Conservation (phyloP, 2,888 invertebrate genomes). For the Lasioglossum pauxillum region DNA sequence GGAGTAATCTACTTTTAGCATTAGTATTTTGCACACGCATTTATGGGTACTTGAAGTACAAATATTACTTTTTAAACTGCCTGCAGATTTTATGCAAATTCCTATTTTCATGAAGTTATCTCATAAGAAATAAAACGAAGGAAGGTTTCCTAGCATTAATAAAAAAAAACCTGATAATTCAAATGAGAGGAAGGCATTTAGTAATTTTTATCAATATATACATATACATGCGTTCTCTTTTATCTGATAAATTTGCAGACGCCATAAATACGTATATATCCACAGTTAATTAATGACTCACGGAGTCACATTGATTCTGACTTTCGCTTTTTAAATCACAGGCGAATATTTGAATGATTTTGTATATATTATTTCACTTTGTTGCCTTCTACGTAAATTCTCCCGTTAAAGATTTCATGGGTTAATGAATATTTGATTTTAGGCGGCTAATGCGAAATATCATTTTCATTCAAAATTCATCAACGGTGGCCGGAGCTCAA, state of each 20-base stretch:
- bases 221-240: background rate
- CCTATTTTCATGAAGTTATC: too few relatives aligned
- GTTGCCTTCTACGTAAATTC: background rate
- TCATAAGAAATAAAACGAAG: too few relatives aligned
- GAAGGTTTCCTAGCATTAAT: too few relatives aligned
- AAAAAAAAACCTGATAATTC: too few relatives aligned
- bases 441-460: background rate
- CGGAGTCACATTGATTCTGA: background rate
- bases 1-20: background rate
- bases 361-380: background rate
- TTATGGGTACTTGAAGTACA: background rate
- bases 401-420: background rate
- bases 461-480: slow-evolving; percentile 10
- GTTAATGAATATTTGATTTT: background rate
- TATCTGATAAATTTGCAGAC: background rate
- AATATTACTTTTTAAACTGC: background rate
- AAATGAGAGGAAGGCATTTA: too few relatives aligned
- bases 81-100: too few relatives aligned
- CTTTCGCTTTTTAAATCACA: background rate
- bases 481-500: background rate
- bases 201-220: too few relatives aligned
- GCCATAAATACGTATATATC: background rate
- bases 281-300: background rate
- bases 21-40: background rate
- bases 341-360: background rate